phyloP scores from a whole-genome alignment of 2,797 vertebrate genomes.

The Acanthornis magna region DNA sequence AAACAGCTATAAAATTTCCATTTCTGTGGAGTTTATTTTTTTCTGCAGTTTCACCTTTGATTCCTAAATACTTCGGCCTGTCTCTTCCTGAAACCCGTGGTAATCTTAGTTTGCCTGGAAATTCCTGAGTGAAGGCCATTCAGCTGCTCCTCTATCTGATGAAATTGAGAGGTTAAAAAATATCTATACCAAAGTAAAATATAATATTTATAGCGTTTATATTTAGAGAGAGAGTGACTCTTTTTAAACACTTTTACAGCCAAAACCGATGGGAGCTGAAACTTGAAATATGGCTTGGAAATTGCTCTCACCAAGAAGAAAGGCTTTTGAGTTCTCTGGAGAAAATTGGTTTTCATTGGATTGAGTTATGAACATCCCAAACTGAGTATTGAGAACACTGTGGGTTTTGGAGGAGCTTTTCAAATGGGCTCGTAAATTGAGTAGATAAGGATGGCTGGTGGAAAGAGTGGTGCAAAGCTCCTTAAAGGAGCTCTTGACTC shows the following conservation, averaged over 20 bases:
- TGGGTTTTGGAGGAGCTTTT: slow-evolving; percentile 1
- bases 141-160: background rate
- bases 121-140: background rate
- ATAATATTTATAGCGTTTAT: background rate
- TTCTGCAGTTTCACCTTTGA: background rate
- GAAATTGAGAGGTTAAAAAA: background rate
- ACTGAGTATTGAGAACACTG: background rate
- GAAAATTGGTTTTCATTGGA: slow-evolving; percentile 3
- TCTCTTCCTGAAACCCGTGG: background rate
- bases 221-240: background rate
- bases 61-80: background rate
- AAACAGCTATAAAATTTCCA: background rate
- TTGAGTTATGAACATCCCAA: slow-evolving; percentile 31
- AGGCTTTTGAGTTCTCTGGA: background rate
- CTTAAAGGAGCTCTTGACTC: background rate
- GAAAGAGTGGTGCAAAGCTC: background rate
- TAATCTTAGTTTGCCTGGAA: background rate
- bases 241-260: background rate
- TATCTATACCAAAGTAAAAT: background rate
- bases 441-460: background rate
- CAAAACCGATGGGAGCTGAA: background rate
- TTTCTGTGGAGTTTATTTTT: background rate
- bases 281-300: slow-evolving; percentile 3
- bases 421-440: background rate
- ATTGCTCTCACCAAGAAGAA: slow-evolving; percentile 6